phyloP scores from a whole-genome alignment of 2,113 vertebrate species.

The Malurus alboscapulatus region DNA sequence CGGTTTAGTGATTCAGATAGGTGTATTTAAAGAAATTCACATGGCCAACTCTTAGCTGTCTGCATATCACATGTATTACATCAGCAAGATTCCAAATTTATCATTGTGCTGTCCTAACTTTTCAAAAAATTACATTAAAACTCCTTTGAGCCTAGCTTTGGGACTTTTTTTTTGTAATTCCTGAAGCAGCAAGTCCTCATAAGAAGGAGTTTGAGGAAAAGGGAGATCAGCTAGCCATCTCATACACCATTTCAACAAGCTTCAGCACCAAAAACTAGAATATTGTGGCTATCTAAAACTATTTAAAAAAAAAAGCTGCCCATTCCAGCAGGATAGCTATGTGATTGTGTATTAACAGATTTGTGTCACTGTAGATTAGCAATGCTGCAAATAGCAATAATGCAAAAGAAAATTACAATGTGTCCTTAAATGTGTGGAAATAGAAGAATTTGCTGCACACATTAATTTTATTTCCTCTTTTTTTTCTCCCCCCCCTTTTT shows the following conservation, averaged over 20 bases:
- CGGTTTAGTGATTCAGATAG: not conserved
- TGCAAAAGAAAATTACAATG: not conserved
- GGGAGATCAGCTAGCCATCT: not conserved
- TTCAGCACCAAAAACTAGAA: not conserved
- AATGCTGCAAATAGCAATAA: not conserved
- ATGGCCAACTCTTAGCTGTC: not conserved
- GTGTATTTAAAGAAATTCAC: not conserved
- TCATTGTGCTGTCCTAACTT: not conserved
- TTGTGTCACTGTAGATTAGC: not conserved
- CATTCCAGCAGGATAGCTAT: not conserved
- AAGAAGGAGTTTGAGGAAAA: not conserved
- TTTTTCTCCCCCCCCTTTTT: not conserved
- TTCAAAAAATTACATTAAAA: not conserved
- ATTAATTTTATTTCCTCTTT: not conserved
- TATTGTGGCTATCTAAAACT: not conserved
- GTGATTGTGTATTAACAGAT: not conserved
- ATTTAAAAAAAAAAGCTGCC: not conserved
- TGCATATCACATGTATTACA: not conserved
- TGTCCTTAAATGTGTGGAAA: not conserved
- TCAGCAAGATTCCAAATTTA: not conserved
- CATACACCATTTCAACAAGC: not conserved
- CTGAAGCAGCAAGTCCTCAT: not conserved
- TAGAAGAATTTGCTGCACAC: not conserved
- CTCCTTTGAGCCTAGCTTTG: not conserved
- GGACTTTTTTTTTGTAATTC: not conserved